These are phyloP conservation scores for Struthidea cinerea DNA, from an alignment of 2,113 vertebrate species.

Conservation along the genomic window DNA sequence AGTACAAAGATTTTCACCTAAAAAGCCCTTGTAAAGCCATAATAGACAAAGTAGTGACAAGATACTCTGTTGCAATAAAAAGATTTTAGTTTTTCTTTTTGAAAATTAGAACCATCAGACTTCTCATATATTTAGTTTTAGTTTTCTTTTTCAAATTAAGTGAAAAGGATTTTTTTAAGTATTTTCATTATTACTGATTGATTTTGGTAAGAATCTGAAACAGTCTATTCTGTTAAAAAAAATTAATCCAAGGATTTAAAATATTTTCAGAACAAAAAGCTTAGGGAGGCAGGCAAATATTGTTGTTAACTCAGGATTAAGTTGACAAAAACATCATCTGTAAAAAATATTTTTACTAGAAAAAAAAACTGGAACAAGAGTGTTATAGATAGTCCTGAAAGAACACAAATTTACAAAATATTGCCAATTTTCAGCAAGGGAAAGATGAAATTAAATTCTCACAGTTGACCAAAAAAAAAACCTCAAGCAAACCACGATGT, in stretches of 20 bases:
- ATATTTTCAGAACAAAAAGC: slow-evolving; percentile 20
- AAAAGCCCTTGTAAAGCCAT: neutral
- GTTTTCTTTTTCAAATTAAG: neutral
- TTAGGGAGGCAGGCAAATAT: neutral
- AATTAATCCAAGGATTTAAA: slow-evolving; percentile 21
- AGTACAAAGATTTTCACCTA: neutral
- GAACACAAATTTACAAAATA: neutral
- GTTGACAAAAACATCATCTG: neutral
- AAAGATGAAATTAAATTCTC: neutral
- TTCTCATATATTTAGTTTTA: neutral
- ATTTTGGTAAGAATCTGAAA: slow-evolving; percentile 17
- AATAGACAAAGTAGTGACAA: neutral
- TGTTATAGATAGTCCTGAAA: neutral
- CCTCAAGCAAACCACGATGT: neutral
- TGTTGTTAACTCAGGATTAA: neutral
- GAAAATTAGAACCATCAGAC: neutral
- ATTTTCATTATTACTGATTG: neutral
- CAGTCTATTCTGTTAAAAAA: neutral
- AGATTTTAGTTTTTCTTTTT: neutral
- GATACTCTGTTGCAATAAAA: neutral
- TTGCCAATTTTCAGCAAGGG: neutral
- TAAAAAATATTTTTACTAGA: neutral
- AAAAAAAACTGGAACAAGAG: neutral
- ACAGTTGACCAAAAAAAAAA: neutral
- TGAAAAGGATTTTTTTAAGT: neutral